Percentiles rank a stretch among this genome's conserved stretches.
These are phyloP conservation scores for Tretioscincus oriximinensis DNA, from an alignment of 2,113 vertebrate species.

Conservation along the genomic window DNA sequence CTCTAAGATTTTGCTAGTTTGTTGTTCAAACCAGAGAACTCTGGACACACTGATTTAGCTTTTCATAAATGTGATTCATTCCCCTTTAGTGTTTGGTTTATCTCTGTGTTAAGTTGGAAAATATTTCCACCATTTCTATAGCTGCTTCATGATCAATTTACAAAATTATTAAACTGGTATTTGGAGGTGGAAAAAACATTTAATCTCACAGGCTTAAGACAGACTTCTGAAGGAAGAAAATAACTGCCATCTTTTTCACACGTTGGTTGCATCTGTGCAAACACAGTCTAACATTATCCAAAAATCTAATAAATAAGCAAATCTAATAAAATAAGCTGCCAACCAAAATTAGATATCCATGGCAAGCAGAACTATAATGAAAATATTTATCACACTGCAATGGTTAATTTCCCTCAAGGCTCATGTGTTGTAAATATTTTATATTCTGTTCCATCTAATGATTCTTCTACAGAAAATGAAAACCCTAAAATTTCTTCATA, in stretches of 20 bases:
- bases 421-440: constrained; percentile 6
- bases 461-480: constrained; percentile 21
- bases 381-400: background rate
- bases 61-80: no score
- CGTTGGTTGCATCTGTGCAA: background rate
- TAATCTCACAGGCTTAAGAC: background rate
- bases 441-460: background rate
- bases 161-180: background rate
- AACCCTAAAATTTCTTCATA: background rate
- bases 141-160: background rate
- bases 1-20: no score
- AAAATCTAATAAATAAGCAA: constrained; percentile 7
- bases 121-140: no score
- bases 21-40: no score
- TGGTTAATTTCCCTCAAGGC: background rate
- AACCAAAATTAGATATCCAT: background rate
- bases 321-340: background rate
- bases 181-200: background rate
- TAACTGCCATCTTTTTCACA: background rate
- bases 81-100: background rate
- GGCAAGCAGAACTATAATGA: background rate
- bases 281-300: no score
- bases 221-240: background rate
- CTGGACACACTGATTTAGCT: no score
- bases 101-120: background rate